Evolutionary conservation across 2,888 invertebrate genomes (phyloP), one percentile per base, ranked within the genome.

Genomic region (Synergus japonicus): DNA sequence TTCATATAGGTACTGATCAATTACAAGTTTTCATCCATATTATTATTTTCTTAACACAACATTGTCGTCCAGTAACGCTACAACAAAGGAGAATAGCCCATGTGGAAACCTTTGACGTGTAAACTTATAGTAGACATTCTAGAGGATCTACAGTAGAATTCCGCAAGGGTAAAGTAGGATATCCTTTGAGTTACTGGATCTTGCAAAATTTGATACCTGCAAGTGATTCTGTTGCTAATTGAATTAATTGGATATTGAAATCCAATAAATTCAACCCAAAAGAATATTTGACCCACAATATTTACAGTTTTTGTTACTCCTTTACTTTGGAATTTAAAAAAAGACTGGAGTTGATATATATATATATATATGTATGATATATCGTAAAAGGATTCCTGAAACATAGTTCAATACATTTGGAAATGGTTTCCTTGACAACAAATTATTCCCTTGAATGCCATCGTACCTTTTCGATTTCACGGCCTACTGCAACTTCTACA

Each of bases 401-500:
- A 60, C 10, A 9, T 60, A 18, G 22, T 58, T 58, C 58, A 58
- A 22, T 60, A 18, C 22, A n/a, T 66, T 66, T 44, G 1, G 10
- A 22, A 67, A 67, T 67, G 12, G 22, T 44, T 67, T 67, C n/a
- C 43, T 18, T 15, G 44, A 64, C 37, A 37, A 37, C 66, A 22
- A 67, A 67, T 67, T 67, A 67, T 18, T 44, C 44, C 66, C 66
- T 18, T 67, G 43, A 44, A 67, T 44, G 43, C 44, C 18, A 44
- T 8, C 44, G 29, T 13, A 67, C 66, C 66, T 67, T 67, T 67
- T 67, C 44, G 66, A 67, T 67, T 67, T 44, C 66, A 67, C 66
- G 44, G 66, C 44, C 66, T 67, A 18, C 10, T 10, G 43, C 43
- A 67, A 44, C 44, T 12, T 65, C n/a, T 12, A 41, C 41, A 15